Evolutionary conservation across 2,797 vertebrate species (phyloP).

Genomic region (Nyctalus aviator): DNA sequence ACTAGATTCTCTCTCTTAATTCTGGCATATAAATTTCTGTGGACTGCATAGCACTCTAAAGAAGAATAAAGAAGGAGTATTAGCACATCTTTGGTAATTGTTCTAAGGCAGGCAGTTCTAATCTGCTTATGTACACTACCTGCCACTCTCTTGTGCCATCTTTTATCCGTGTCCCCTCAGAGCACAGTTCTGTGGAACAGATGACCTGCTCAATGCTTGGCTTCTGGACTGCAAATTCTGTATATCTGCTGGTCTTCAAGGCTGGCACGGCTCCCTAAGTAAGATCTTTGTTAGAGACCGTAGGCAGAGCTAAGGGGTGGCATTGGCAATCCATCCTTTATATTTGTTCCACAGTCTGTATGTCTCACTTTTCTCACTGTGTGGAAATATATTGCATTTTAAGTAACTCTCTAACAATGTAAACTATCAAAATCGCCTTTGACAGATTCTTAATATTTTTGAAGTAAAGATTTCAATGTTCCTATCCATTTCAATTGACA

Average conservation of each 20-base stretch:
- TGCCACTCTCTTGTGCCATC: slow-evolving; percentile 53
- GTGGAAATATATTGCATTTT: slow-evolving; percentile 30
- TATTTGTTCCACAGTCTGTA: neutral
- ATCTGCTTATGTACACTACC: slow-evolving; percentile 57
- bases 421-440: slow-evolving; percentile 54
- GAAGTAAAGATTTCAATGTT: neutral
- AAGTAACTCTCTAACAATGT: neutral
- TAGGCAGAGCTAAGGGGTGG: neutral
- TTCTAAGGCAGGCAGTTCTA: slow-evolving; percentile 48
- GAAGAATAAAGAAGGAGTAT: slow-evolving; percentile 52
- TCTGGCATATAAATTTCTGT: slow-evolving; percentile 36
- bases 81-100: slow-evolving; percentile 69
- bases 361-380: neutral
- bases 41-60: neutral
- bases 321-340: neutral
- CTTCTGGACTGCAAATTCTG: neutral
- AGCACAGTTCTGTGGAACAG: neutral
- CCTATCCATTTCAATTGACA: slow-evolving; percentile 26
- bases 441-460: slow-evolving; percentile 66
- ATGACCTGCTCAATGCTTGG: neutral
- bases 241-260: neutral
- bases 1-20: slow-evolving; percentile 40
- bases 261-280: neutral
- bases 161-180: slow-evolving; percentile 56
- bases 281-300: neutral